Percentiles rank a stretch among this genome's conserved stretches.
Conservation (phyloP, 1,140 invertebrate genomes). For the Drosophila kikkawai region DNA sequence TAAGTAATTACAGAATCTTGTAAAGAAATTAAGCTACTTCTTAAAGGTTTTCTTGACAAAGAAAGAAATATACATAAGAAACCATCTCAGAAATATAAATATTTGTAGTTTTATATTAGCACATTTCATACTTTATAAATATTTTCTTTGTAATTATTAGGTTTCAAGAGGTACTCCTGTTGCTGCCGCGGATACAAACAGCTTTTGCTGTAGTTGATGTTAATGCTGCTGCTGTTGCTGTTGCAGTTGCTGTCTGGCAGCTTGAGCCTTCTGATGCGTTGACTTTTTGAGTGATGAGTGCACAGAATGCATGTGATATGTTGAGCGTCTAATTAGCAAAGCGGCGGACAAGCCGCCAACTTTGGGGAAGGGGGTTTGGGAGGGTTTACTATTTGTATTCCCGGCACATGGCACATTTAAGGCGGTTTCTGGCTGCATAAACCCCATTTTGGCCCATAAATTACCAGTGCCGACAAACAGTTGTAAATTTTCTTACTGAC, state of each 20-base stretch:
- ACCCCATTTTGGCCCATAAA: conserved; percentile 24
- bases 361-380: not conserved
- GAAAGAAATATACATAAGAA: not conserved
- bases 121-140: too few species aligned
- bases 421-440: conserved; percentile 5
- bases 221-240: conserved; percentile 5
- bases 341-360: conserved; percentile 8
- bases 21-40: not conserved
- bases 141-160: too few species aligned
- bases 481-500: conserved; percentile 38
- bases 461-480: conserved; percentile 32
- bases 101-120: not conserved
- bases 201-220: not conserved
- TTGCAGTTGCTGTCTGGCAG: conserved; percentile 12
- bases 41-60: not conserved
- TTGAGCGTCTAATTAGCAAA: conserved; percentile 35
- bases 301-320: conserved; percentile 39
- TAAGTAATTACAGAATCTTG: not conserved
- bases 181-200: not conserved
- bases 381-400: conserved; percentile 6
- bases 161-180: conserved; percentile 1
- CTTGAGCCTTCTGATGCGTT: conserved; percentile 17
- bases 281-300: conserved; percentile 46
- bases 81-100: not conserved
- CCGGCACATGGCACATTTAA: conserved; percentile 5